phyloP scores from a whole-genome alignment of 2,113 vertebrate genomes.

The Epinephelus fuscoguttatus region DNA sequence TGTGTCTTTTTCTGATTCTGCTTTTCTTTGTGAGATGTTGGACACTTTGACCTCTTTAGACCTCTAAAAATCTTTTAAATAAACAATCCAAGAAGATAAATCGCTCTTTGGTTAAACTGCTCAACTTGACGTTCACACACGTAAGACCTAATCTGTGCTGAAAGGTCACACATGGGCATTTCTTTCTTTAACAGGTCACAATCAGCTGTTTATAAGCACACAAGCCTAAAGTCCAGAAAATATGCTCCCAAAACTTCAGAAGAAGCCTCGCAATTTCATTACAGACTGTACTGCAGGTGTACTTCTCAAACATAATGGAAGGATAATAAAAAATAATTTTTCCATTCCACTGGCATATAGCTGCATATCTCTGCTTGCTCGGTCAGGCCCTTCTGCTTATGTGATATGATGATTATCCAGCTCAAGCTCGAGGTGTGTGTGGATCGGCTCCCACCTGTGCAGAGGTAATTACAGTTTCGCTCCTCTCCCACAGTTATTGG shows the following conservation, averaged over 20 bases:
- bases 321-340: conserved; percentile 27
- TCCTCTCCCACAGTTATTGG: conserved; percentile 29
- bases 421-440: conserved; percentile 51
- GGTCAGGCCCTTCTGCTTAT: conserved; percentile 44
- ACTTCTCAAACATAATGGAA: not conserved
- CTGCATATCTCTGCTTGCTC: conserved; percentile 55
- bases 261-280: not conserved
- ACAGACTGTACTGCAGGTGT: not conserved
- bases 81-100: not conserved
- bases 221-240: not conserved
- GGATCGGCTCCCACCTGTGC: conserved; percentile 52
- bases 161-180: not conserved
- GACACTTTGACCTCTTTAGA: not conserved
- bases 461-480: conserved; percentile 65
- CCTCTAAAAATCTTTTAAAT: not conserved
- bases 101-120: not conserved
- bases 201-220: not conserved
- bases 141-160: not conserved
- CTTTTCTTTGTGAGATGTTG: not conserved
- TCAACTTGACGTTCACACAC: not conserved
- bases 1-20: not conserved
- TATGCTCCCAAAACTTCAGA: not conserved
- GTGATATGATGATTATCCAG: conserved; percentile 57
- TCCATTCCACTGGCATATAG: conserved; percentile 17
- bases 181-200: not conserved